Evolutionary conservation across 2,113 vertebrate genomes (phyloP).

Genomic region (crab-eating macaque (Macaca fascicularis)): DNA sequence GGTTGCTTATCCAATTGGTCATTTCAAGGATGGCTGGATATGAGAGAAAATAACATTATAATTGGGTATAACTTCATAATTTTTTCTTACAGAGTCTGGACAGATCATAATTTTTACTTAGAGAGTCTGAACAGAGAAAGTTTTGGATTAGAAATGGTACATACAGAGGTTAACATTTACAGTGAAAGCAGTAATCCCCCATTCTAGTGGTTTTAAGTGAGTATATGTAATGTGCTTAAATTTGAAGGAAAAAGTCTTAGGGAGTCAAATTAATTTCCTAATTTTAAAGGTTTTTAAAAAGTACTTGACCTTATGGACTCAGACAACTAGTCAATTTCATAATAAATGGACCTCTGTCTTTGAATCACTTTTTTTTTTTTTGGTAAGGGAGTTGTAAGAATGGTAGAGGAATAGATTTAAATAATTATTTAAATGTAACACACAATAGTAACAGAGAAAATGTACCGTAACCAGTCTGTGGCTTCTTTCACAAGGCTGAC

Average conservation of each 20-base stretch:
- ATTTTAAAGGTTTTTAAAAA: not conserved
- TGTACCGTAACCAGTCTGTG: not conserved
- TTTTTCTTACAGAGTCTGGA: not conserved
- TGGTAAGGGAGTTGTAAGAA: not conserved
- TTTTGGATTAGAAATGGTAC: not conserved
- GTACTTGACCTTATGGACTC: not conserved
- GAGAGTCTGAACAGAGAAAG: not conserved
- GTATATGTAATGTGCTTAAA: not conserved
- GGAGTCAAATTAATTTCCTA: not conserved
- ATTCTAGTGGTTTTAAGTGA: not conserved
- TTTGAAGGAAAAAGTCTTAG: not conserved
- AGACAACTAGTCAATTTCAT: not conserved
- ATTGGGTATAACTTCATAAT: not conserved
- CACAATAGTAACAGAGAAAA: not conserved
- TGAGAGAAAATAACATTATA: not conserved
- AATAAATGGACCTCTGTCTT: not conserved
- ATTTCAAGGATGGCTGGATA: not conserved
- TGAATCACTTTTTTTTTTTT: not conserved
- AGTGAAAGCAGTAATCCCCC: not conserved
- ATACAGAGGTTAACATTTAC: not conserved
- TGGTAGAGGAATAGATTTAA: not conserved
- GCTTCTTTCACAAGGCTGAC: not conserved
- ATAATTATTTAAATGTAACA: not conserved
- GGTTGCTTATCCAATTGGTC: not conserved
- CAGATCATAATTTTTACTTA: not conserved